Evolutionary conservation across 2,797 vertebrate genomes (phyloP).

Genomic region (Thalassophryne amazonica): DNA sequence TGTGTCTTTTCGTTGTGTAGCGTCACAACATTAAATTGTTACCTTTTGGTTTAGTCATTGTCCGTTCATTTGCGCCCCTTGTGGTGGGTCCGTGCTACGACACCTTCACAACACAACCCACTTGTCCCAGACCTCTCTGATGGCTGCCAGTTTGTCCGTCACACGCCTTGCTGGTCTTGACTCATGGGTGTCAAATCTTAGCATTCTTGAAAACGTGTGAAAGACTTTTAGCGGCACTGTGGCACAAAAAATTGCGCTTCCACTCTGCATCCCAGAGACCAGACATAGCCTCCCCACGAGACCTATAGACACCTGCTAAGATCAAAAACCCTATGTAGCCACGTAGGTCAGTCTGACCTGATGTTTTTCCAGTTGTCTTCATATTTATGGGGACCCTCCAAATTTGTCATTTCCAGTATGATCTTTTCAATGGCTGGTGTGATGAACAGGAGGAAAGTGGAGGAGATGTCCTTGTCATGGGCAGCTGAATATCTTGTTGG

Average conservation of each 20-base stretch:
- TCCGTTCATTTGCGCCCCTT: no score
- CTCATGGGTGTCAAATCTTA: background rate
- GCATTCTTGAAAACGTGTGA: background rate
- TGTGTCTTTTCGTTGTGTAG: no score
- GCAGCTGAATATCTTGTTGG: background rate
- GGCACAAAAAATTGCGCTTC: background rate
- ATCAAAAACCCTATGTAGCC: background rate
- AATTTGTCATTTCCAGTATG: no score
- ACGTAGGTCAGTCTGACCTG: background rate
- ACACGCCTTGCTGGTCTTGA: no score
- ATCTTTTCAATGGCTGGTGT: no score
- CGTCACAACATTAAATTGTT: no score
- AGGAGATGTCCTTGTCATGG: background rate
- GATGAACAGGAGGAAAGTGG: background rate
- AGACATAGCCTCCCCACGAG: background rate
- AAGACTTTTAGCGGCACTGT: conserved; percentile 5
- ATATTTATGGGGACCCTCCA: background rate
- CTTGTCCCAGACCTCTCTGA: no score
- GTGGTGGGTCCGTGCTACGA: no score
- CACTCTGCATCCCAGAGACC: background rate
- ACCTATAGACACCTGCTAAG: background rate
- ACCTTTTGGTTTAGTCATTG: no score
- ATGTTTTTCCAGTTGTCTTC: background rate
- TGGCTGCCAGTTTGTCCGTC: no score
- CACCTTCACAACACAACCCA: no score